These are phyloP conservation scores for Neogobius melanostomus DNA, from an alignment of 2,113 vertebrate species.

Conservation along the genomic window DNA sequence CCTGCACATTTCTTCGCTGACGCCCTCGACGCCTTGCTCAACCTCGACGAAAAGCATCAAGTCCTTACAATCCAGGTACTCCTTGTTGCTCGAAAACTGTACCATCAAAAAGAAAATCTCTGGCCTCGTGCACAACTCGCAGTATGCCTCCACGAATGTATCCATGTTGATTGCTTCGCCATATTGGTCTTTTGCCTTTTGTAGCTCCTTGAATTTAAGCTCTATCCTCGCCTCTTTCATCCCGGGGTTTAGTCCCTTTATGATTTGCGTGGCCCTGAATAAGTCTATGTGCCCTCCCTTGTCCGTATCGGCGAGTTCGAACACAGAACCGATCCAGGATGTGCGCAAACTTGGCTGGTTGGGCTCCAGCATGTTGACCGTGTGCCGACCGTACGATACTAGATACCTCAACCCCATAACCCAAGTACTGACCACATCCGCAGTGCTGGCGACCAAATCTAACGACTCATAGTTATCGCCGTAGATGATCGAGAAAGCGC, in stretches of 20 bases:
- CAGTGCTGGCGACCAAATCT: slow-evolving; percentile 87
- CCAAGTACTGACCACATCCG: slow-evolving; percentile 90
- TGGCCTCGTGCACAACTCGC: slow-evolving; percentile 89
- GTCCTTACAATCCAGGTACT: slow-evolving; percentile 89
- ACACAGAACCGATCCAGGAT: slow-evolving; percentile 88
- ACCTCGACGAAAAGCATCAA: slow-evolving; percentile 89
- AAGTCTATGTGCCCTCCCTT: slow-evolving; percentile 83
- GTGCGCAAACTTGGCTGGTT: slow-evolving; percentile 83
- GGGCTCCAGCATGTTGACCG: slow-evolving; percentile 76
- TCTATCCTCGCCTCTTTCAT: slow-evolving; percentile 88
- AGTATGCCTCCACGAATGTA: slow-evolving; percentile 86
- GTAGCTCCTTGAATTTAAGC: slow-evolving; percentile 91
- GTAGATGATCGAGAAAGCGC: slow-evolving; percentile 91
- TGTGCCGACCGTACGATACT: slow-evolving; percentile 88
- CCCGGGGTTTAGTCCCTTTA: slow-evolving; percentile 88
- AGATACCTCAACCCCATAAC: slow-evolving; percentile 91
- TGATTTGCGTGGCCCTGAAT: slow-evolving; percentile 85
- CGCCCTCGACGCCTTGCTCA: slow-evolving; percentile 89
- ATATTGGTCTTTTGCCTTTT: slow-evolving; percentile 83
- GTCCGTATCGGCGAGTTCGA: slow-evolving; percentile 83
- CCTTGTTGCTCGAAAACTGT: slow-evolving; percentile 94
- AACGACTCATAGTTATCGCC: slow-evolving; percentile 93
- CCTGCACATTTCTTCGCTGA: slow-evolving; percentile 86
- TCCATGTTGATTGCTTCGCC: slow-evolving; percentile 80
- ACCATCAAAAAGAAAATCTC: slow-evolving; percentile 91